phyloP scores from a whole-genome alignment of 2,797 vertebrate genomes.

The Peromyscus attwateri region DNA sequence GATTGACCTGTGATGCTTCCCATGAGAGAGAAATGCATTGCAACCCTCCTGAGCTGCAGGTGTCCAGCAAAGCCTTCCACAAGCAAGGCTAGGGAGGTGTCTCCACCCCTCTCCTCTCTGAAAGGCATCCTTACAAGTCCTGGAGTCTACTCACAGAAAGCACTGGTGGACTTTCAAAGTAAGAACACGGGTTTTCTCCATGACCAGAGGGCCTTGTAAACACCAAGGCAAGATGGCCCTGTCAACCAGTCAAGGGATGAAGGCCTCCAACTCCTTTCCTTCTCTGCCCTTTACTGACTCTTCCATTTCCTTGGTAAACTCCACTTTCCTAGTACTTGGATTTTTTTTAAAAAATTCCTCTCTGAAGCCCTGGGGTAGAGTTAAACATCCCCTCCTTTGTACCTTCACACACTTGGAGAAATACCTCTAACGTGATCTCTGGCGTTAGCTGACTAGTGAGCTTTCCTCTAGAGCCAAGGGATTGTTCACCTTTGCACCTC shows the following conservation, averaged over 20 bases:
- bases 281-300: neutral
- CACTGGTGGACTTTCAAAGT: neutral
- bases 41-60: neutral
- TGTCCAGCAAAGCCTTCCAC: neutral
- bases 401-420: neutral
- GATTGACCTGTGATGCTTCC: neutral
- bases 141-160: neutral
- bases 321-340: neutral
- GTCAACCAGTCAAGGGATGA: neutral
- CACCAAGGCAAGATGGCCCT: neutral
- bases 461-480: neutral
- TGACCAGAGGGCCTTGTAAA: fast-evolving
- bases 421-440: neutral
- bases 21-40: neutral
- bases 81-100: neutral
- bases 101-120: neutral
- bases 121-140: neutral
- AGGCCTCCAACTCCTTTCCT: neutral
- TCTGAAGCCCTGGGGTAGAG: neutral
- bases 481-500: neutral
- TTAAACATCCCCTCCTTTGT: neutral
- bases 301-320: neutral
- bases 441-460: neutral
- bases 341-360: neutral
- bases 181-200: neutral